phyloP scores from a whole-genome alignment of 2,797 vertebrate genomes.

The Diceros bicornis region DNA sequence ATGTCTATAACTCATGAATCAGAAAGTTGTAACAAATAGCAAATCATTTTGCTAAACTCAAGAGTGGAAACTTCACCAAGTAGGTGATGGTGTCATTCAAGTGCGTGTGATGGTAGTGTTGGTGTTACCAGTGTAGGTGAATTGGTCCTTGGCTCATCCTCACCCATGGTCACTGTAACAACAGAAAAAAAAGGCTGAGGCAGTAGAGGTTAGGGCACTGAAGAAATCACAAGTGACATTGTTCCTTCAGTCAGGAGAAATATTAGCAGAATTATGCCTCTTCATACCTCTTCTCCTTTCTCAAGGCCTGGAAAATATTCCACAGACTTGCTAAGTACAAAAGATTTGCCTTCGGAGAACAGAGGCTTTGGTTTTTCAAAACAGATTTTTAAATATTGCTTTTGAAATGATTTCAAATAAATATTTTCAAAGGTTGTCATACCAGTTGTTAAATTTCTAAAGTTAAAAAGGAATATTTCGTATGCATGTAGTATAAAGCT shows the following conservation, averaged over 20 bases:
- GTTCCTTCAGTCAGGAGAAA: background rate
- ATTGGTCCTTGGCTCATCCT: background rate
- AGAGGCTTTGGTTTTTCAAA: background rate
- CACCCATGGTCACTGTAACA: background rate
- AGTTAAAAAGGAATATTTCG: conserved; percentile 31
- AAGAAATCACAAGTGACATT: background rate
- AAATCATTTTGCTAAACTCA: background rate
- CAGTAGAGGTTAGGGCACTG: background rate
- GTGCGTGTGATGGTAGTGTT: background rate
- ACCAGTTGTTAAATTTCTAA: conserved; percentile 21
- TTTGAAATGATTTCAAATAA: conserved; percentile 53
- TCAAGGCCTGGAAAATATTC: background rate
- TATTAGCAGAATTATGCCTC: background rate
- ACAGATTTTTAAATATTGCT: background rate
- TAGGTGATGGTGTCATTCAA: background rate
- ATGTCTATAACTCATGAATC: background rate
- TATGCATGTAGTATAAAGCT: background rate
- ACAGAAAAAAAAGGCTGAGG: background rate
- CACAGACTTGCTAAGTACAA: background rate
- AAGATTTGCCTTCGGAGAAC: background rate
- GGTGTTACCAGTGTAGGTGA: background rate
- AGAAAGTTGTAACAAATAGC: background rate
- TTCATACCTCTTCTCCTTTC: background rate
- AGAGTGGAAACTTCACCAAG: background rate
- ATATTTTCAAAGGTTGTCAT: conserved; percentile 33